Evolutionary conservation across 2,113 vertebrate genomes (phyloP).

Genomic region (Coturnix japonica): DNA sequence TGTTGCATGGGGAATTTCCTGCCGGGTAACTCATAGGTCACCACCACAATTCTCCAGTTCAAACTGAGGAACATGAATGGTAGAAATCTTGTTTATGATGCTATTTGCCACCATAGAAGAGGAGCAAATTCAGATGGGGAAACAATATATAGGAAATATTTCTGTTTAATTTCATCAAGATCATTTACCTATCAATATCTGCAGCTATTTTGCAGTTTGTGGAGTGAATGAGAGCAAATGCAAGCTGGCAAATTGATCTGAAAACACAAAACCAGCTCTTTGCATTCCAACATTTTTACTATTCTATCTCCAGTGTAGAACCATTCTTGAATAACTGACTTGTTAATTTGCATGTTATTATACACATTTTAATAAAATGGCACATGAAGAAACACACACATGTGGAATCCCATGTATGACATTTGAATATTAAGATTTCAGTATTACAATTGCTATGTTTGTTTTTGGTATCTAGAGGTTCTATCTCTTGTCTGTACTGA

Average conservation of each 20-base stretch:
- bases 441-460: not conserved
- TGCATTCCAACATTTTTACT: not conserved
- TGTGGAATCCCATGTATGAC: not conserved
- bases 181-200: not conserved
- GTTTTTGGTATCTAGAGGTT: not conserved
- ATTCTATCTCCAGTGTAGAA: not conserved
- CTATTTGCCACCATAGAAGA: not conserved
- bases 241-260: not conserved
- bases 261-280: not conserved
- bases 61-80: not conserved
- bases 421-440: not conserved
- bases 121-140: not conserved
- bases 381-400: not conserved
- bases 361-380: not conserved
- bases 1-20: not conserved
- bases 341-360: not conserved
- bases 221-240: not conserved
- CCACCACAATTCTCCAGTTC: not conserved
- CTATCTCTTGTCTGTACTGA: not conserved
- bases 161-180: not conserved
- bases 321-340: not conserved
- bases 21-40: not conserved
- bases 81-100: not conserved
- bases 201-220: not conserved
- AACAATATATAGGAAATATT: not conserved